Base-by-base conservation (phyloP, 92 coral and sea anemone genomes). In the Zoanthus sociatus region DNA sequence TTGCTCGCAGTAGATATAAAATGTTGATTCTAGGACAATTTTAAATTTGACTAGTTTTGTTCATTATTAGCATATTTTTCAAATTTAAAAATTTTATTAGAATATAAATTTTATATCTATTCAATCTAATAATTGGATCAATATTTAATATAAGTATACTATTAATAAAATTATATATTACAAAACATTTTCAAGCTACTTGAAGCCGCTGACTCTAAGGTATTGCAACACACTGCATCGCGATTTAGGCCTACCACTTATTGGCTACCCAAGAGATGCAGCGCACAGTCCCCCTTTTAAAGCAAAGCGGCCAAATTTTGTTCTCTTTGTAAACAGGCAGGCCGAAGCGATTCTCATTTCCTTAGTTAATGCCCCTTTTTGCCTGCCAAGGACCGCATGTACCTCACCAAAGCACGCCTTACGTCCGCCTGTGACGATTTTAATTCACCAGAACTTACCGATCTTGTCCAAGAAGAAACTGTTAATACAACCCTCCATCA, bases 201-300 rank as follows among this genome's bases (percentile, higher is more conserved):
- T 7, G 48, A 76, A 15, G 66, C 66, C 37, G 84, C 84, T 48
- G 67, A 78, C 42, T 78, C 67, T 32, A 78, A 78, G 45, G 20
- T 45, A 11, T 44, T 75, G 79, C 55, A 20, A 6, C 58, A 55
- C 4, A 75, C 79, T 8, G 79, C 55, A 14, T 56, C 66, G 11
- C 48, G 18, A 68, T 68, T 26, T 21, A 16, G 70, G 20, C 70
- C 18, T 16, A 63, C 18, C 20, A 63, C 70, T 16, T 16, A 16
- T 21, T 16, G 18, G 14, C 70, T 21, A 5, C 70, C 73, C 26
- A 26, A 31, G 33, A 31, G 18, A 68, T 14, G 32, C 32, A 14
- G 44, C 73, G 31, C 26, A 7, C 73, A 68, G 32, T 14, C 73
- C 73, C 21, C 73, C 21, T 14, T 6, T 68, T 9, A 20, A n/a